phyloP scores from a whole-genome alignment of 2,888 invertebrate species.

The Oeneis ivallda region DNA sequence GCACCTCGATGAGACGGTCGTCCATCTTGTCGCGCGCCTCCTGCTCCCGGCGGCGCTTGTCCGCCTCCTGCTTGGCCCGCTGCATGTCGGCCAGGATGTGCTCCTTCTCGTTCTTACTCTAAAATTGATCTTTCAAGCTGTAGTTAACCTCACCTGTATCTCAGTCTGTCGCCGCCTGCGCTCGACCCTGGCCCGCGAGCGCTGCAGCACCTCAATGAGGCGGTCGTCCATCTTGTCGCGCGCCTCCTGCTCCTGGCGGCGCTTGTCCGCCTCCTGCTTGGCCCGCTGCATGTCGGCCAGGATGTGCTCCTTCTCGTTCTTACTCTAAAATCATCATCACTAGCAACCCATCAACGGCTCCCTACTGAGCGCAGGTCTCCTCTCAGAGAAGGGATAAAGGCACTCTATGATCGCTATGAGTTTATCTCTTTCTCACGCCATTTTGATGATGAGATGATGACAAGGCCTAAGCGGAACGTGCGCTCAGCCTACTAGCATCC shows the following conservation, averaged over 20 bases:
- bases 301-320: slow-evolving; percentile 60
- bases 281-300: slow-evolving; percentile 57
- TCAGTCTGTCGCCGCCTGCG: slow-evolving; percentile 54
- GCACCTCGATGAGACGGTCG: slow-evolving; percentile 58
- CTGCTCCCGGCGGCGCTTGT: slow-evolving; percentile 48
- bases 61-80: slow-evolving; percentile 48
- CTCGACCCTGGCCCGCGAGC: slow-evolving; percentile 52
- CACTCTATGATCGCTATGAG: no score
- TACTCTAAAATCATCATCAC: slow-evolving; percentile 56
- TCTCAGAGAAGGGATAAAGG: no score
- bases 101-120: slow-evolving; percentile 59
- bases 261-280: slow-evolving; percentile 45
- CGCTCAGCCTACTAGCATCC: no score
- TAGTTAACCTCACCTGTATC: slow-evolving; percentile 47
- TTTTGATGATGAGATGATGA: no score
- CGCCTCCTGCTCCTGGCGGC: slow-evolving; percentile 51
- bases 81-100: slow-evolving; percentile 63
- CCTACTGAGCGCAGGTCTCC: no score
- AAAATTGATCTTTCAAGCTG: neutral
- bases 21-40: slow-evolving; percentile 57
- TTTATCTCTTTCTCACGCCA: no score
- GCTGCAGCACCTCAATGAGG: slow-evolving; percentile 57
- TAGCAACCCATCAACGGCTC: no score
- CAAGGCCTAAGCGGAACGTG: no score
- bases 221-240: slow-evolving; percentile 59